phyloP scores from a whole-genome alignment of 1,140 invertebrate species.

The Drosophila parvula region DNA sequence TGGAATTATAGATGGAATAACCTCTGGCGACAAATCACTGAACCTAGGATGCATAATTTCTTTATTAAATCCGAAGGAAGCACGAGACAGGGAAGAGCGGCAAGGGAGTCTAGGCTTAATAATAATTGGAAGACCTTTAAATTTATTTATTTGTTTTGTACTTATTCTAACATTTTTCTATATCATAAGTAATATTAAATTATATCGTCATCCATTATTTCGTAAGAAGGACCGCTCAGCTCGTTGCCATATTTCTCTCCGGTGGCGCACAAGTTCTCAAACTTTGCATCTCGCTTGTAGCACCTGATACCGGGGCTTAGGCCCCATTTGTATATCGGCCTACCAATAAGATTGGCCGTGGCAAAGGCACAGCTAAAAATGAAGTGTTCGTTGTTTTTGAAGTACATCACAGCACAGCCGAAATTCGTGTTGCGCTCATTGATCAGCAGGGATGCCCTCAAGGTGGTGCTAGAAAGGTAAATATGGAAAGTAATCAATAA shows the following conservation, averaged over 20 bases:
- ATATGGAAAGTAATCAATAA: neutral
- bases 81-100: too few relatives aligned
- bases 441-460: conserved; percentile 17
- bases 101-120: neutral
- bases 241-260: conserved; percentile 3
- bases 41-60: neutral
- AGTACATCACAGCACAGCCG: conserved; percentile 32
- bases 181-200: neutral
- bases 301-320: neutral
- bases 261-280: neutral
- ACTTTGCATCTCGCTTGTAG: neutral
- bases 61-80: conserved; percentile 2
- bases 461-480: neutral
- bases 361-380: conserved; percentile 40
- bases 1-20: conserved; percentile 31
- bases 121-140: neutral
- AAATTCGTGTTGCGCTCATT: conserved; percentile 40
- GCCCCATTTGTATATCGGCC: conserved; percentile 36
- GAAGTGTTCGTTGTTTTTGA: neutral
- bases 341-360: conserved; percentile 24
- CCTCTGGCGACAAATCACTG: conserved; percentile 25
- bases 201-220: neutral
- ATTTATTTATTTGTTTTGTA: neutral
- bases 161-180: neutral
- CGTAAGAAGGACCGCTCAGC: neutral